Percentiles rank a stretch among this genome's conserved stretches.
phyloP scores from a whole-genome alignment of 2,888 invertebrate species.

The Gerris lacustris region DNA sequence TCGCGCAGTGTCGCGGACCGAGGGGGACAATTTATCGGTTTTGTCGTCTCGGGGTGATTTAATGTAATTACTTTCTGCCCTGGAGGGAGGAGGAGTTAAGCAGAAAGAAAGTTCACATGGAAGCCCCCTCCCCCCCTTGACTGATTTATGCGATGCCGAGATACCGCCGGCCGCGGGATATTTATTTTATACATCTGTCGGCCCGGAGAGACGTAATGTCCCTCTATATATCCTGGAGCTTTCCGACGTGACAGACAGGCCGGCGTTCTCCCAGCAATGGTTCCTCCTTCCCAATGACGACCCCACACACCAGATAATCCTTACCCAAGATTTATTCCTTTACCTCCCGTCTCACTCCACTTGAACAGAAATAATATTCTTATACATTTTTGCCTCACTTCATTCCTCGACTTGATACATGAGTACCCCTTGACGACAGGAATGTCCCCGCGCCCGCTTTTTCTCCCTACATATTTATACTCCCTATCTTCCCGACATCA shows the following conservation, averaged over 20 bases:
- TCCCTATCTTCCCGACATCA: not conserved
- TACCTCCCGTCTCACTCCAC: not conserved
- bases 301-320: slow-evolving; percentile 9
- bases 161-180: slow-evolving; percentile 27
- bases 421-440: slow-evolving; percentile 3
- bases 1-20: slow-evolving; percentile 10
- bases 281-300: not conserved
- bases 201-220: slow-evolving; percentile 50
- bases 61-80: slow-evolving; percentile 23
- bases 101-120: slow-evolving; percentile 13
- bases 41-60: slow-evolving; percentile 20
- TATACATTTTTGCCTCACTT: slow-evolving; percentile 5
- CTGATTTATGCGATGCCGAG: slow-evolving; percentile 10
- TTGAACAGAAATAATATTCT: slow-evolving; percentile 5
- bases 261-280: slow-evolving; percentile 10
- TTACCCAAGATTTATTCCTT: slow-evolving; percentile 3
- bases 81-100: slow-evolving; percentile 9
- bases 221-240: slow-evolving; percentile 48
- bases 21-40: slow-evolving; percentile 21
- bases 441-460: not conserved
- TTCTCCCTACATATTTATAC: not conserved
- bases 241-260: slow-evolving; percentile 42
- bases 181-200: slow-evolving; percentile 49
- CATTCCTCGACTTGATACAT: slow-evolving; percentile 1
- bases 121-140: not conserved